These are phyloP conservation scores for Catharus fuscescens DNA, from an alignment of 2,113 vertebrate species.

Conservation along the genomic window DNA sequence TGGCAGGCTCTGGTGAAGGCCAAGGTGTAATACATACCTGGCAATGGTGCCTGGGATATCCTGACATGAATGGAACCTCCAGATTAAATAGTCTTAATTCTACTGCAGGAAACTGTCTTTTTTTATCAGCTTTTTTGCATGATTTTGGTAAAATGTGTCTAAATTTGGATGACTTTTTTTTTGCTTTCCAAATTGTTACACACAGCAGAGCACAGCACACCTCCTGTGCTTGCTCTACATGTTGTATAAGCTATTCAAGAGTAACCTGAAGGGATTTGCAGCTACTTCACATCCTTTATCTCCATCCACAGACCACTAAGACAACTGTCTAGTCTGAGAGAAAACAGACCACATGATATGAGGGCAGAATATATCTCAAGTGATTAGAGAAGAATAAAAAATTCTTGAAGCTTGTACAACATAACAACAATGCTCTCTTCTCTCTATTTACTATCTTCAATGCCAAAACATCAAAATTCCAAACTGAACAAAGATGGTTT, in stretches of 20 bases:
- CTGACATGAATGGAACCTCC: neutral
- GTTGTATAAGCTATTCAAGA: accelerated
- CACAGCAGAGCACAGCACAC: neutral
- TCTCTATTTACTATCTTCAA: neutral
- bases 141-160: neutral
- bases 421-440: neutral
- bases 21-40: accelerated
- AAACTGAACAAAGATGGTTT: neutral
- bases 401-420: neutral
- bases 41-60: neutral
- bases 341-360: neutral
- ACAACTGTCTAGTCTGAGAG: neutral
- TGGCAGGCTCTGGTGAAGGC: neutral
- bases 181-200: neutral
- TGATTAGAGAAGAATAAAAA: neutral
- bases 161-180: neutral
- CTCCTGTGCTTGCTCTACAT: neutral
- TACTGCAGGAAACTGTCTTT: neutral
- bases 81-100: neutral
- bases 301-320: neutral
- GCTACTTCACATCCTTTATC: neutral
- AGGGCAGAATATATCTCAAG: neutral
- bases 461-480: neutral
- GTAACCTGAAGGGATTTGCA: neutral
- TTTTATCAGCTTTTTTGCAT: neutral